A percentile compares a stretch with the other conserved stretches of the same genome.
Evolutionary conservation across 2,888 invertebrate species (phyloP).

Genomic region (Cactoblastis cactorum): DNA sequence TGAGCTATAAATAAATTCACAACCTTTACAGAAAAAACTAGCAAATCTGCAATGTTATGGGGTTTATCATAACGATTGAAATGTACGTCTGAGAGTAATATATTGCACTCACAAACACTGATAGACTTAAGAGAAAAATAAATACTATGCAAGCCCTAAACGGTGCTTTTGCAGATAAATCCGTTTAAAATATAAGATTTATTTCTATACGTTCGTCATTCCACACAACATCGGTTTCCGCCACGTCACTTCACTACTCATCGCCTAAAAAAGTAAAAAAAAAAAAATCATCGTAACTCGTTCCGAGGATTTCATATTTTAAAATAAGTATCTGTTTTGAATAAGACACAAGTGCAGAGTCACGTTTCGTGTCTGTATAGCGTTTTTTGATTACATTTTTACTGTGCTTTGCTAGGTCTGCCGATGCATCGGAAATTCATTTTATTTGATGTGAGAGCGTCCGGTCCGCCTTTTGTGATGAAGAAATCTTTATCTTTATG

Average conservation of each 20-base stretch:
- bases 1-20: too few relatives aligned
- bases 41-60: too few relatives aligned
- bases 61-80: too few relatives aligned
- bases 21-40: too few relatives aligned
- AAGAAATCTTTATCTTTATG: neutral
- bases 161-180: too few relatives aligned
- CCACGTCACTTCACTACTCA: conserved; percentile 16
- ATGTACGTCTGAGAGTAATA: too few relatives aligned
- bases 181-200: neutral
- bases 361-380: conserved; percentile 38
- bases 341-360: conserved; percentile 62
- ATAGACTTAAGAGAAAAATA: too few relatives aligned
- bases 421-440: conserved; percentile 8
- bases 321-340: conserved; percentile 64
- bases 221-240: neutral
- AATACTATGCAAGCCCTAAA: too few relatives aligned
- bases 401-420: conserved; percentile 7
- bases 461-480: neutral
- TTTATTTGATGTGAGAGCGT: conserved; percentile 11
- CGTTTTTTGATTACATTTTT: conserved; percentile 15
- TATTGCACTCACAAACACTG: too few relatives aligned
- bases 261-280: conserved; percentile 6
- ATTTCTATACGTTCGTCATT: neutral
- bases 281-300: conserved; percentile 42
- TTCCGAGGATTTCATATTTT: conserved; percentile 72